phyloP scores from a whole-genome alignment of 2,797 vertebrate species.

The Myotis planiceps region DNA sequence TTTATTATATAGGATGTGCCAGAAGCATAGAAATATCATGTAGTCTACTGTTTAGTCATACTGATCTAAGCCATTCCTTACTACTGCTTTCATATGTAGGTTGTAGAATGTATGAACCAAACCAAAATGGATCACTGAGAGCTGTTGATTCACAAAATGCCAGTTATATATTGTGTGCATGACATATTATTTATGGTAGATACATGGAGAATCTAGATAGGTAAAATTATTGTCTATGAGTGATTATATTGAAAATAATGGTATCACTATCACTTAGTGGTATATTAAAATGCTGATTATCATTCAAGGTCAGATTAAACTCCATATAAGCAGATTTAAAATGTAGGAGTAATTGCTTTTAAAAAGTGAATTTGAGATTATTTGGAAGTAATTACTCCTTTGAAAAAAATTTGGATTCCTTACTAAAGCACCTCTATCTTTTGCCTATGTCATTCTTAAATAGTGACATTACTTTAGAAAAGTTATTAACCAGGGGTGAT shows the following conservation, averaged over 20 bases:
- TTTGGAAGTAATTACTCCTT: not conserved
- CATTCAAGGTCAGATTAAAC: not conserved
- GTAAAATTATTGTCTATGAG: not conserved
- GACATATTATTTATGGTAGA: not conserved
- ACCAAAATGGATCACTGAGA: not conserved
- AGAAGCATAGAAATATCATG: not conserved
- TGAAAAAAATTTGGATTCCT: not conserved
- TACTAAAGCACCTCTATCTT: not conserved
- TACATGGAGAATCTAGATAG: not conserved
- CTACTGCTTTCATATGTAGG: not conserved
- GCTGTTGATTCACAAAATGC: not conserved
- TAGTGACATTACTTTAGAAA: not conserved
- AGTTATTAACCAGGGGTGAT: not conserved
- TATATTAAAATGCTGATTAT: slow-evolving; percentile 39
- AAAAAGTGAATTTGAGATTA: slow-evolving; percentile 7
- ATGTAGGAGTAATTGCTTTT: not conserved
- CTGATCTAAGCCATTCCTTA: not conserved
- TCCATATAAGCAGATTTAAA: not conserved
- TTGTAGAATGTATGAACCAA: not conserved
- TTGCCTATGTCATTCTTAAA: not conserved
- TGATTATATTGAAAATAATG: not conserved
- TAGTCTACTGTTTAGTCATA: not conserved
- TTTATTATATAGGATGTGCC: no score
- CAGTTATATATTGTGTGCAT: not conserved
- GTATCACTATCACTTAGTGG: not conserved